A percentile compares a stretch with the other conserved stretches of the same genome.
These are phyloP conservation scores for Mola mola DNA, from an alignment of 2,113 vertebrate genomes.

Conservation along the genomic window DNA sequence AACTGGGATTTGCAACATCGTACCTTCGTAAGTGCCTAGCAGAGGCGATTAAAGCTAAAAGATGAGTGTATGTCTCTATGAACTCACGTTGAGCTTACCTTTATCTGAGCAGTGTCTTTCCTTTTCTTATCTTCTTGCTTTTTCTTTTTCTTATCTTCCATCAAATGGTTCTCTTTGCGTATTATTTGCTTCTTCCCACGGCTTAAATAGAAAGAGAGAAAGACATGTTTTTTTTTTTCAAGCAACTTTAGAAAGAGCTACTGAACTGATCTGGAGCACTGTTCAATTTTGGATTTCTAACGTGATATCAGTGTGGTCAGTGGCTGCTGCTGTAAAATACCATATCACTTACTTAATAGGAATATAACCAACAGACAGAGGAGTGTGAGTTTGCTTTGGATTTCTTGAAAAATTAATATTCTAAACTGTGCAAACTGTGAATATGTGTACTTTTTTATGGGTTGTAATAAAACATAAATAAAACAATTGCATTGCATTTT, in stretches of 20 bases:
- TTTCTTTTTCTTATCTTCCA: constrained; percentile 99
- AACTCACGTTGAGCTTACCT: constrained; percentile 77
- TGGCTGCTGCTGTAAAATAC: constrained; percentile 2
- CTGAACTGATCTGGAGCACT: constrained; percentile 2
- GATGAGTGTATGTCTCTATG: neutral
- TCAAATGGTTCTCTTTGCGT: constrained; percentile 95
- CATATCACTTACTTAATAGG: neutral
- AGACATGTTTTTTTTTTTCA: neutral
- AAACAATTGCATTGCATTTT: too few species aligned
- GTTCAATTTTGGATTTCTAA: constrained; percentile 1
- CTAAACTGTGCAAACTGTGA: neutral
- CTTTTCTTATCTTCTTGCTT: constrained; percentile 99
- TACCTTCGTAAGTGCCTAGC: too few species aligned
- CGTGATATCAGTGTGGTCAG: constrained; percentile 9
- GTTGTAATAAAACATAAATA: too few species aligned
- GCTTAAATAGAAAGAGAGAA: constrained; percentile 45
- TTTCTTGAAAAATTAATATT: neutral
- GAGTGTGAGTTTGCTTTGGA: constrained; percentile 22
- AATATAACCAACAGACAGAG: constrained; percentile 5
- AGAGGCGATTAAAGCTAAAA: constrained; percentile 8
- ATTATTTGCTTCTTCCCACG: constrained; percentile 90
- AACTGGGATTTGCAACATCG: too few species aligned
- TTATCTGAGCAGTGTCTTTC: constrained; percentile 97
- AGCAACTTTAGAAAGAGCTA: constrained; percentile 1
- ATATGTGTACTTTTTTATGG: neutral